These are phyloP conservation scores for Nyctereutes procyonoides DNA, from an alignment of 2,113 vertebrate species.

Conservation along the genomic window DNA sequence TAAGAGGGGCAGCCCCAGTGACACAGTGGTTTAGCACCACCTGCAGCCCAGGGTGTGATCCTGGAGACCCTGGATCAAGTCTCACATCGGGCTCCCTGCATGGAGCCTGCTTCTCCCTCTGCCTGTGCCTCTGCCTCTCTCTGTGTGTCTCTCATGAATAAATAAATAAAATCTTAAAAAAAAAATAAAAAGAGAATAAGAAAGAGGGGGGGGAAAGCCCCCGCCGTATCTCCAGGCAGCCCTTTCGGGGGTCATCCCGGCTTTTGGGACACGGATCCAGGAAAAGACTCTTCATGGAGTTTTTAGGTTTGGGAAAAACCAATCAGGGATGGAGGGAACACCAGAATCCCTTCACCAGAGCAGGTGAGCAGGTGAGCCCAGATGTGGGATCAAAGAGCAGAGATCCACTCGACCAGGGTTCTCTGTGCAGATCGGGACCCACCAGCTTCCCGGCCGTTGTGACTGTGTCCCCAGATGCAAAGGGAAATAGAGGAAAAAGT, in stretches of 20 bases:
- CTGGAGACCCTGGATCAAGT: too few relatives aligned
- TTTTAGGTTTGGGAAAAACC: neutral
- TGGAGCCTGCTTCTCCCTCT: too few relatives aligned
- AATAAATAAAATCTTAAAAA: too few relatives aligned
- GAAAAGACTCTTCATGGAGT: neutral
- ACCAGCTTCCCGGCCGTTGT: neutral
- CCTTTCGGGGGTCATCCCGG: neutral
- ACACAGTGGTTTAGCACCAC: too few relatives aligned
- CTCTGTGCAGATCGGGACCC: conserved; percentile 13
- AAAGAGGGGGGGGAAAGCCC: neutral
- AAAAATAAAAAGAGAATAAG: neutral
- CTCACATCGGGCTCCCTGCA: too few relatives aligned
- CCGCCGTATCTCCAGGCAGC: fast-evolving
- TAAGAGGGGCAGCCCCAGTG: neutral
- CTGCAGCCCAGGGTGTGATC: too few relatives aligned
- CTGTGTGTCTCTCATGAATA: too few relatives aligned
- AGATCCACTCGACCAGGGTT: neutral
- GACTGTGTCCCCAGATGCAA: neutral
- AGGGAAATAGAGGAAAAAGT: neutral
- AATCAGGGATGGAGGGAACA: fast-evolving
- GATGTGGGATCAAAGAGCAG: fast-evolving
- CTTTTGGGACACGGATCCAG: fast-evolving
- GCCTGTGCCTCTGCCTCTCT: too few relatives aligned
- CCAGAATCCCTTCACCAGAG: neutral
- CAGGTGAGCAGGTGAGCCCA: neutral